These are phyloP conservation scores for Chiropotes sagulatus DNA, from an alignment of 2,797 vertebrate genomes.

Conservation along the genomic window DNA sequence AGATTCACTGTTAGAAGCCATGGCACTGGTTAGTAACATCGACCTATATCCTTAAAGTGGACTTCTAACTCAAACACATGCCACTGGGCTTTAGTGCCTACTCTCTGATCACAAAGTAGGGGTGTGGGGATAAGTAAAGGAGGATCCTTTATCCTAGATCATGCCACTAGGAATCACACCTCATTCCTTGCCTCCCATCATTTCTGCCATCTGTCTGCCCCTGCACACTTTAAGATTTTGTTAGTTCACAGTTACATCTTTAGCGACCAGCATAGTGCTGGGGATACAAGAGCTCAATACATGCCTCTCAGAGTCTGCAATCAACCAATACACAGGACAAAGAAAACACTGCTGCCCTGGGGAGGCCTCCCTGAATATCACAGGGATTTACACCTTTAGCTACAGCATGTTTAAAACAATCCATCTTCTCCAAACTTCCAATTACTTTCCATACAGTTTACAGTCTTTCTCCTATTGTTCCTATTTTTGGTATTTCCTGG, in stretches of 20 bases:
- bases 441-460: neutral
- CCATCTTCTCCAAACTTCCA: neutral
- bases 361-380: neutral
- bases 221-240: neutral
- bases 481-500: neutral
- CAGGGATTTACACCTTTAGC: neutral
- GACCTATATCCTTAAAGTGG: neutral
- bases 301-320: neutral
- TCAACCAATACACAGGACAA: neutral
- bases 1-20: neutral
- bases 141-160: neutral
- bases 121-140: neutral
- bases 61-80: slow-evolving; percentile 6
- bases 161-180: neutral
- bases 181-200: neutral
- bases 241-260: neutral
- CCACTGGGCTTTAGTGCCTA: neutral
- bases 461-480: neutral
- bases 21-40: neutral
- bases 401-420: neutral
- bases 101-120: neutral
- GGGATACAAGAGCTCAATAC: neutral
- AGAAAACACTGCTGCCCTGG: neutral
- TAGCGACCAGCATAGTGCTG: neutral
- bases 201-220: neutral